Base-by-base conservation (phyloP, 2,113 vertebrate species). In the Hypocryptadius cinnamomeus region DNA sequence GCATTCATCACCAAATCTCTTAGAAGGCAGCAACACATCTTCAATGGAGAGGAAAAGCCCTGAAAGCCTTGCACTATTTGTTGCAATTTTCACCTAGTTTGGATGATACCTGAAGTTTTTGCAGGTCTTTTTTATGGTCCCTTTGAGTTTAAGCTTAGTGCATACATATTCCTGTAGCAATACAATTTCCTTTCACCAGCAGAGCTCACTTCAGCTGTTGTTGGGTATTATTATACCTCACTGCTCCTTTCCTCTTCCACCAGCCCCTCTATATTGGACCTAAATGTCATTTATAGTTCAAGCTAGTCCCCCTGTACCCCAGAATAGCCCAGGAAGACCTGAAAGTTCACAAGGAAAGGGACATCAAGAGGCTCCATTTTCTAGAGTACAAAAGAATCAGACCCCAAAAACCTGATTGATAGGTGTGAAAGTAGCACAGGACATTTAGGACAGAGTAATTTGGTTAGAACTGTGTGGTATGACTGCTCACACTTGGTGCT, bases 161-260 rank as follows among this genome's bases (percentile, higher is more conserved):
- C 17, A 4, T 81, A 22, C 1, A 0, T 76, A 79, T 72, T 90
- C n/a, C 66, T 79, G 22, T 45, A 60, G 66, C 48, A 91, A 65
- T n/a, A 73, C 45, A 57, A 54, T 80, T 94, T 87, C 56, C 64
- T 83, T 79, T 89, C 76, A 83, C 50, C 71, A 87, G 50, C 42
- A 92, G 54, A 90, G 51, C 30, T 63, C 45, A 13, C 59, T 80
- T 95, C 93, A 96, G 94, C 92, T 95, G 94, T 94, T 90, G 85
- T 70, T 4, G n/a, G 18, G 54, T 95, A 87, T 94, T 94, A 95
- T 82, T 91, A 85, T 77, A 85, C 14, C 33, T 91, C 31, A 45
- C 48, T 63, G 39, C 27, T 96, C 85, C 88, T 91, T 96, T 96
- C 71, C 71, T 94, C 47, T 93, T 71, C 87, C 59, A 31, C 65